Evolutionary conservation across 2,888 invertebrate species (phyloP).

Genomic region (Hedya salicella): DNA sequence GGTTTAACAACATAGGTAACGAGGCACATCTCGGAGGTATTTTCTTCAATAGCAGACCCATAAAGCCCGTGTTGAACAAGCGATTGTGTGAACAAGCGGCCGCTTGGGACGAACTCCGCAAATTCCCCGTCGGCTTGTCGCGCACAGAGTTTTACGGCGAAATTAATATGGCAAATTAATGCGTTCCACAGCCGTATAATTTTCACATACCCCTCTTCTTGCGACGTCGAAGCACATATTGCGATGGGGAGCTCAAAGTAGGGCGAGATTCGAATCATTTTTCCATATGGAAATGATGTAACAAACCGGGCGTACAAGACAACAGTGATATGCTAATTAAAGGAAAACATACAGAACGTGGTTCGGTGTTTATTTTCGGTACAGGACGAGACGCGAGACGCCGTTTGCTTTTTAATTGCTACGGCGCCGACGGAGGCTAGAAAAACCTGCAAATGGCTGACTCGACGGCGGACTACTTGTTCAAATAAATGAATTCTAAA

Average conservation of each 20-base stretch:
- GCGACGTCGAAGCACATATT: slow-evolving; percentile 67
- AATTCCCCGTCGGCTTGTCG: slow-evolving; percentile 80
- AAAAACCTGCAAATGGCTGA: slow-evolving; percentile 36
- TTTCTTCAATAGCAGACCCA: slow-evolving; percentile 46
- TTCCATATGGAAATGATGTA: slow-evolving; percentile 84
- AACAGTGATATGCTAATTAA: slow-evolving; percentile 84
- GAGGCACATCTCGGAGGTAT: slow-evolving; percentile 42
- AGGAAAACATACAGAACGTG: slow-evolving; percentile 77
- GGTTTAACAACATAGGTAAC: slow-evolving; percentile 44
- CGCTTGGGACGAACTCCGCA: slow-evolving; percentile 81
- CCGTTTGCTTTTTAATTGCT: slow-evolving; percentile 58
- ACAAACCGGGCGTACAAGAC: slow-evolving; percentile 77
- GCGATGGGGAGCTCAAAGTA: slow-evolving; percentile 52
- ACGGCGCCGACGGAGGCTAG: slow-evolving; percentile 17
- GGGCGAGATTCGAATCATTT: slow-evolving; percentile 78
- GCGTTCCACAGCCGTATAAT: slow-evolving; percentile 82
- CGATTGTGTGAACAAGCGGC: slow-evolving; percentile 80
- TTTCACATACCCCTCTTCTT: slow-evolving; percentile 78
- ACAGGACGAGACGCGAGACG: slow-evolving; percentile 64
- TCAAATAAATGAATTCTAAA: slow-evolving; percentile 28
- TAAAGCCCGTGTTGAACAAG: slow-evolving; percentile 46
- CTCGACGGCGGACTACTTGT: slow-evolving; percentile 8
- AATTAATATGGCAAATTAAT: slow-evolving; percentile 86
- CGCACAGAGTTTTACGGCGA: slow-evolving; percentile 85
- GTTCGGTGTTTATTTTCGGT: slow-evolving; percentile 75